Percentiles rank a stretch among this genome's conserved stretches.
Evolutionary conservation across 2,113 vertebrate genomes (phyloP).

Genomic region (Murina feae): DNA sequence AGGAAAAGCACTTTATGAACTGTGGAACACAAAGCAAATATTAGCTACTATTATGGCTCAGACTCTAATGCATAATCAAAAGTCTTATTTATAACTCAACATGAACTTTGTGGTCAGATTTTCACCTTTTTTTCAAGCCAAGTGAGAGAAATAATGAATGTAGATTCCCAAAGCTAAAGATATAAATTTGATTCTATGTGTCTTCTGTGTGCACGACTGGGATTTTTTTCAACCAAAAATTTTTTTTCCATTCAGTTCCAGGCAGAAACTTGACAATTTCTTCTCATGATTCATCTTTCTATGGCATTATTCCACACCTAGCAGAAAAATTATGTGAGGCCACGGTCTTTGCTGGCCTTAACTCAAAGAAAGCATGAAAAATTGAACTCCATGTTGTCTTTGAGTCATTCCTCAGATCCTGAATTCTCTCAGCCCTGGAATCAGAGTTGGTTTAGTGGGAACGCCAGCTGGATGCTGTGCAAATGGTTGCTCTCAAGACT

Average conservation of each 20-base stretch:
- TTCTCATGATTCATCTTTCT: slow-evolving; percentile 71
- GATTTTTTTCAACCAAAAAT: slow-evolving; percentile 47
- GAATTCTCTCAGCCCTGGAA: not conserved
- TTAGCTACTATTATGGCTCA: slow-evolving; percentile 24
- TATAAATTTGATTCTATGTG: slow-evolving; percentile 56
- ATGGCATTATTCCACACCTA: slow-evolving; percentile 48
- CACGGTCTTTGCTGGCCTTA: slow-evolving; percentile 57
- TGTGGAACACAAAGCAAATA: slow-evolving; percentile 9
- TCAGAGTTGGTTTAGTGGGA: slow-evolving; percentile 1
- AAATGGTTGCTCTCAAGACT: not conserved
- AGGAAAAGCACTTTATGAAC: not conserved
- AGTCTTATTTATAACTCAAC: slow-evolving; percentile 25
- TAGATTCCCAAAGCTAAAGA: slow-evolving; percentile 53
- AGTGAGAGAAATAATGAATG: slow-evolving; percentile 59
- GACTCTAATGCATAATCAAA: slow-evolving; percentile 31
- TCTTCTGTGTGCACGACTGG: slow-evolving; percentile 52
- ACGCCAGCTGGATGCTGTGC: not conserved
- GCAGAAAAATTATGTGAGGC: slow-evolving; percentile 53
- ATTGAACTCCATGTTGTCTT: slow-evolving; percentile 35
- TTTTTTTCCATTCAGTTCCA: slow-evolving; percentile 64
- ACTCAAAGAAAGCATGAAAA: slow-evolving; percentile 62
- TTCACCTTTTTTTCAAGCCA: slow-evolving; percentile 35
- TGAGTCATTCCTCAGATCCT: slow-evolving; percentile 37
- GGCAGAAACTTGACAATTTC: slow-evolving; percentile 59
- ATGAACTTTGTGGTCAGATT: slow-evolving; percentile 36